A percentile compares a stretch with the other conserved stretches of the same genome.
Evolutionary conservation across 2,797 vertebrate genomes (phyloP).

Genomic region (Ctenopoma kingsleyae): DNA sequence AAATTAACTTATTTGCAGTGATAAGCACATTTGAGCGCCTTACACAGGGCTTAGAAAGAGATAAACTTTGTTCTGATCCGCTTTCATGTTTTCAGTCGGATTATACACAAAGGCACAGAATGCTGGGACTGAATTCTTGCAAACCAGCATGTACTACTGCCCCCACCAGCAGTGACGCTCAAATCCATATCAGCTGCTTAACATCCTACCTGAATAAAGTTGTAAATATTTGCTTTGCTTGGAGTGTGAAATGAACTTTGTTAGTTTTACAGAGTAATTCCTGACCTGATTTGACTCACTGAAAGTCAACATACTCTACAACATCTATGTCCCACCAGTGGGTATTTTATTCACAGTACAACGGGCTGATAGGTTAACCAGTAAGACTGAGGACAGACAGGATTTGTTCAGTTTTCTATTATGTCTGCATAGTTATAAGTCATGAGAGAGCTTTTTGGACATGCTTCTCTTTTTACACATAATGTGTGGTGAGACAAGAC

Average conservation of each 20-base stretch:
- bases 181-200: conserved; percentile 42
- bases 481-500: neutral
- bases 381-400: neutral
- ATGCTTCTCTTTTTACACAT: neutral
- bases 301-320: neutral
- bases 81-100: conserved; percentile 61
- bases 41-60: conserved; percentile 43
- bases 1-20: conserved; percentile 54
- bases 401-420: neutral
- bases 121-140: conserved; percentile 18
- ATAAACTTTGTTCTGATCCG: conserved; percentile 54
- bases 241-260: conserved; percentile 1
- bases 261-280: neutral
- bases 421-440: neutral
- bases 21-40: conserved; percentile 51
- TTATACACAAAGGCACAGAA: conserved; percentile 46
- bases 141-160: conserved; percentile 16
- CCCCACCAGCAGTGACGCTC: conserved; percentile 6
- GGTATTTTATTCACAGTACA: neutral
- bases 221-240: conserved; percentile 31
- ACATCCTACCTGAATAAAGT: neutral
- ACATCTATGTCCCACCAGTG: neutral
- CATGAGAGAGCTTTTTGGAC: neutral
- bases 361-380: neutral
- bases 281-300: neutral